Base-by-base conservation (phyloP, 2,888 invertebrate genomes). In the Drosophila subquinaria region DNA sequence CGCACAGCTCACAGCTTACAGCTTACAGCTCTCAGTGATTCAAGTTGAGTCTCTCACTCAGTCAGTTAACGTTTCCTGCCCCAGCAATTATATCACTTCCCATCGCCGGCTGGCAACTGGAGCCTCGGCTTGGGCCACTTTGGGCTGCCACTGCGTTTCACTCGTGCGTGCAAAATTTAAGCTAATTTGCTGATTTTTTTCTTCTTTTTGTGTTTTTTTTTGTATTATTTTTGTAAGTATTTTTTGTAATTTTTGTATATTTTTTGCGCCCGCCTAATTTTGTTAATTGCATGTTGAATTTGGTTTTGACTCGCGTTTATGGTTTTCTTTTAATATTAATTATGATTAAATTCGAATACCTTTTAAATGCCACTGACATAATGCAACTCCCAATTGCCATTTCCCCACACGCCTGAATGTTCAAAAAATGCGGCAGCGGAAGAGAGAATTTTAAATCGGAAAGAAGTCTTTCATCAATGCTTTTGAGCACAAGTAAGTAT, bases 31-130 rank as follows among this genome's bases (percentile, higher is more conserved):
- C 59, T 27, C 48, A 30, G 53, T 38, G 35, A 36, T 57, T 57
- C 35, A 15, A 57, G 82, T 76, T 47, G 66, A 83, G 77, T 73
- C 57, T 70, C 73, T 85, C 51, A 82, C 70, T 81, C 82, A 84
- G 72, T 81, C 59, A 63, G 70, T 73, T 76, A 80, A 48, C 76
- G 78, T 82, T 84, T 88, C 88, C 84, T 88, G 84, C 73, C 86
- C 75, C 83, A 84, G 86, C 84, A 88, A 84, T 84, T 84, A 84
- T 84, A 86, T 88, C 84, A 84, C 83, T 88, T 84, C 81, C 85
- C 65, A 73, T 64, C 71, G 55, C 73, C 71, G 61, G 57, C 65
- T 38, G 55, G 52, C 50, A 66, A 40, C 33, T 69, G 68, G 47
- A 71, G 52, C 59, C 8, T 43, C 30, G 13, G 17, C 13, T 56